phyloP scores from a whole-genome alignment of 2,113 vertebrate genomes.

The Riparia riparia region DNA sequence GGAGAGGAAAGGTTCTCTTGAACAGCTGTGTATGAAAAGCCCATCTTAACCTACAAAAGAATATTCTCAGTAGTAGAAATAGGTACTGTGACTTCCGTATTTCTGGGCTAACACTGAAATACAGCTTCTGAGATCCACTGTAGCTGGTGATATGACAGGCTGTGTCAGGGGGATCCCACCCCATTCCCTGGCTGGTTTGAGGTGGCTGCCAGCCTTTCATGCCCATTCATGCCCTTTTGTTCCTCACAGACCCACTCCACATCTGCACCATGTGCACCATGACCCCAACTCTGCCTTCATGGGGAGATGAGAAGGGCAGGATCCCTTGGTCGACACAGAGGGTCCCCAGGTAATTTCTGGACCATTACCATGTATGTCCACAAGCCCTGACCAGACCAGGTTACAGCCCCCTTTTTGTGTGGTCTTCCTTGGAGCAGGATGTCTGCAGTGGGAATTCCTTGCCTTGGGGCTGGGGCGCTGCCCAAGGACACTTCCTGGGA shows the following conservation, averaged over 20 bases:
- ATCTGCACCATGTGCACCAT: rapidly evolving
- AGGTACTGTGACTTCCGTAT: rapidly evolving
- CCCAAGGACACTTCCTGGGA: not conserved
- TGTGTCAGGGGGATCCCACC: not conserved
- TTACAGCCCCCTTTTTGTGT: not conserved
- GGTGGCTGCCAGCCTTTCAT: not conserved
- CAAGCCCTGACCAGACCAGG: not conserved
- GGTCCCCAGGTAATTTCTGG: not conserved
- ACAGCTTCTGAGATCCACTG: not conserved
- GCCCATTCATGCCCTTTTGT: not conserved
- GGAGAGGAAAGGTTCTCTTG: constrained; percentile 19
- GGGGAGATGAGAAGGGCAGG: not conserved
- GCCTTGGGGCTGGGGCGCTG: not conserved
- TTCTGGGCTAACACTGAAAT: not conserved
- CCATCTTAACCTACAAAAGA: not conserved
- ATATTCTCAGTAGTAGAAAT: not conserved
- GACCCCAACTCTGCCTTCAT: not conserved
- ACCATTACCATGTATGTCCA: too few species aligned
- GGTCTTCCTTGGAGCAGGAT: not conserved
- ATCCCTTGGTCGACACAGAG: not conserved
- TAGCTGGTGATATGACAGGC: not conserved
- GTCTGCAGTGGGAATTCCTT: not conserved
- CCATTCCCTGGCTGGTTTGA: not conserved
- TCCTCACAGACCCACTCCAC: not conserved
- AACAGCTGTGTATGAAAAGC: not conserved